Percentiles rank a stretch among this genome's conserved stretches.
Evolutionary conservation across 2,797 vertebrate genomes (phyloP).

Genomic region (Hyperoplus immaculatus): DNA sequence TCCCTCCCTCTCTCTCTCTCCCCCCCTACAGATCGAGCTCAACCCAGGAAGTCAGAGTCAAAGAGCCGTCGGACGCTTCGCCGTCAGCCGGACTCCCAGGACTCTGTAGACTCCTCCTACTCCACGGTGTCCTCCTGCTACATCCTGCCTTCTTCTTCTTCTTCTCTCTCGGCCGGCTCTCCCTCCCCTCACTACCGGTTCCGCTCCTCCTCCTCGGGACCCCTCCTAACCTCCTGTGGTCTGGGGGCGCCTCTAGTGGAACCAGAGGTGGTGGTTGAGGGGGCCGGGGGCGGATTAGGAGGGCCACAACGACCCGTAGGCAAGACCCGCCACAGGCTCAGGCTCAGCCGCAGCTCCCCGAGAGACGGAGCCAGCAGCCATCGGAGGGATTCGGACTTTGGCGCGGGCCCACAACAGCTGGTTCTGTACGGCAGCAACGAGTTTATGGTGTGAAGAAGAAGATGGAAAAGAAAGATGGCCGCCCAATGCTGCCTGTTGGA

Average conservation of each 20-base stretch:
- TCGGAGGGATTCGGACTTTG: slow-evolving; percentile 86
- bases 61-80: slow-evolving; percentile 83
- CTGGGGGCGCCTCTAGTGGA: slow-evolving; percentile 63
- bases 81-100: slow-evolving; percentile 85
- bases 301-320: slow-evolving; percentile 78
- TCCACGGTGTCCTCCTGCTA: slow-evolving; percentile 82
- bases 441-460: slow-evolving; percentile 92
- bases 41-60: slow-evolving; percentile 82
- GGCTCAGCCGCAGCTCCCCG: slow-evolving; percentile 90
- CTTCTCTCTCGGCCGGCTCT: slow-evolving; percentile 79
- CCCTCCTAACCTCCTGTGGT: slow-evolving; percentile 87
- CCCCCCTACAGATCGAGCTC: slow-evolving; percentile 67
- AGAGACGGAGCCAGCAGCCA: slow-evolving; percentile 86
- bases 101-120: slow-evolving; percentile 79
- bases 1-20: neutral
- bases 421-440: slow-evolving; percentile 94
- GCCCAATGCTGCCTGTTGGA: slow-evolving; percentile 7
- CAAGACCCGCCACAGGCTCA: slow-evolving; percentile 92
- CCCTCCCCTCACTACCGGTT: slow-evolving; percentile 89
- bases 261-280: slow-evolving; percentile 27
- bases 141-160: slow-evolving; percentile 80
- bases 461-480: slow-evolving; percentile 2
- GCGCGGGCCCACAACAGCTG: slow-evolving; percentile 86
- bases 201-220: slow-evolving; percentile 89
- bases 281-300: slow-evolving; percentile 19